Conservation (phyloP, 2,797 vertebrate genomes). For the Carcharodon carcharias region DNA sequence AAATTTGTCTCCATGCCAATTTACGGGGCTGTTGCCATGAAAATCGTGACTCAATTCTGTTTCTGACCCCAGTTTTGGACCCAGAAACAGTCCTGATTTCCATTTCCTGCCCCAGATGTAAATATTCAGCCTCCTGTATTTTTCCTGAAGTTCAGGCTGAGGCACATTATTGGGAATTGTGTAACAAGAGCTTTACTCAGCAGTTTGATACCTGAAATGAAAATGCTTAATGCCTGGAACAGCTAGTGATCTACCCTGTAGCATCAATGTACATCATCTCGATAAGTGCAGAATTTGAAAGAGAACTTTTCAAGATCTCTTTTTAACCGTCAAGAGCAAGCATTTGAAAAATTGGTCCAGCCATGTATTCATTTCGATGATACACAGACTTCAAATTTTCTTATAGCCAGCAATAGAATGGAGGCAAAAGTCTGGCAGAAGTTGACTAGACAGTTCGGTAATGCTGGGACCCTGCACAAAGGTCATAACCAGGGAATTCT, state of each 20-base stretch:
- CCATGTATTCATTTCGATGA: not conserved
- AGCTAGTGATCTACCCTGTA: not conserved
- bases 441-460: not conserved
- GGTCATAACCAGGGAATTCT: not conserved
- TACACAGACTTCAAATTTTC: not conserved
- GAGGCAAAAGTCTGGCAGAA: not conserved
- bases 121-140: not conserved
- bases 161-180: not conserved
- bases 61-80: no score
- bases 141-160: not conserved
- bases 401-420: not conserved
- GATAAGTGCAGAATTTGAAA: not conserved
- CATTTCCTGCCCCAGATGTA: no score
- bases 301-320: not conserved
- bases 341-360: not conserved
- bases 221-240: not conserved
- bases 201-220: not conserved
- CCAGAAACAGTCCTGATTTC: no score
- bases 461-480: not conserved
- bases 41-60: no score
- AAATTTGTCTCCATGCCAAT: no score
- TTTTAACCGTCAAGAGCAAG: not conserved
- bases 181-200: not conserved
- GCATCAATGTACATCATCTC: not conserved
- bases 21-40: no score